These are phyloP conservation scores for Sinosuthora webbiana DNA, from an alignment of 2,113 vertebrate species.

Conservation along the genomic window DNA sequence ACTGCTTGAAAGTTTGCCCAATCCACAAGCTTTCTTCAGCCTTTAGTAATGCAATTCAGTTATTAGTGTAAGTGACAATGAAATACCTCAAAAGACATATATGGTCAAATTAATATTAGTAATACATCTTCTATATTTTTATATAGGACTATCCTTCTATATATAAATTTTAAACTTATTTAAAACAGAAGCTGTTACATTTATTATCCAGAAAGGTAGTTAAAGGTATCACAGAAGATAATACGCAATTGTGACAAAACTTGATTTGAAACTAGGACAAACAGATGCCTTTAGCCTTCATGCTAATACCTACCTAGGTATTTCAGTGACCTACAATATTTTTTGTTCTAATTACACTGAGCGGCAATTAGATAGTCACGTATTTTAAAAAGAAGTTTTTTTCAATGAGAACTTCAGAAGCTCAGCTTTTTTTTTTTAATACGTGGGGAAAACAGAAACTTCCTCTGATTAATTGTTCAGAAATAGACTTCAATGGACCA, in stretches of 20 bases:
- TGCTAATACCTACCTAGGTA: background rate
- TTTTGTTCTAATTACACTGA: background rate
- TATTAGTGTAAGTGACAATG: slow-evolving; percentile 57
- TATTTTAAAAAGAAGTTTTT: background rate
- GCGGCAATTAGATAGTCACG: background rate
- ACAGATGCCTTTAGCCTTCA: background rate
- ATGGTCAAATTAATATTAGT: background rate
- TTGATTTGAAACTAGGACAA: background rate
- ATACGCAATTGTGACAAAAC: slow-evolving; percentile 4
- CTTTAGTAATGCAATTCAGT: slow-evolving; percentile 30
- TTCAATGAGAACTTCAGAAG: background rate
- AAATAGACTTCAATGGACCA: background rate
- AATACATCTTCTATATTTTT: slow-evolving; percentile 36
- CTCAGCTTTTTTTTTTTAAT: background rate
- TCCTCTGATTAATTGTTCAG: background rate
- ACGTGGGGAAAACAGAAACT: background rate
- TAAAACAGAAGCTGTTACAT: slow-evolving; percentile 22
- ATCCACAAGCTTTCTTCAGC: background rate
- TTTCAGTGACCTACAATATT: background rate
- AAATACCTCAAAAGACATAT: slow-evolving; percentile 36
- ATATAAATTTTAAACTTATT: slow-evolving; percentile 41
- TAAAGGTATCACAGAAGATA: background rate
- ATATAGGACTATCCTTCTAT: background rate
- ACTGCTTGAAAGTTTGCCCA: slow-evolving; percentile 8
- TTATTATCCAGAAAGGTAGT: slow-evolving; percentile 9